A percentile compares a stretch with the other conserved stretches of the same genome.
phyloP scores from a whole-genome alignment of 2,888 invertebrate species.

The Leucophora obtusa region DNA sequence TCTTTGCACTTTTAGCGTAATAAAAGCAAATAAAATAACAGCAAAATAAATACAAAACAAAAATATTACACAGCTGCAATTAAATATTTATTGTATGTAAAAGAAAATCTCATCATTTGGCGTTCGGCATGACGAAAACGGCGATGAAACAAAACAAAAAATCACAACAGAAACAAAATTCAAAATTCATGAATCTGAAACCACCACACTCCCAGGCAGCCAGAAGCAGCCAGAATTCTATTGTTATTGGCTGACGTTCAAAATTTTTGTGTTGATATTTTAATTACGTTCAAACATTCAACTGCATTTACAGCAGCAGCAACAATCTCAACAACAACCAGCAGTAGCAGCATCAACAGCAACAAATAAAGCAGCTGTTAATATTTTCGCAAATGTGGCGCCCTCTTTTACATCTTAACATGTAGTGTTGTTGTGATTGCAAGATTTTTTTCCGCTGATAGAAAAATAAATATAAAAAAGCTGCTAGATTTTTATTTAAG shows the following conservation, averaged over 20 bases:
- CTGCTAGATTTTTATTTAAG: slow-evolving; percentile 29
- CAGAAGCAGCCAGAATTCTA: slow-evolving; percentile 39
- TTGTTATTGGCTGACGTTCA: slow-evolving; percentile 70
- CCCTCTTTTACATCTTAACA: slow-evolving; percentile 60
- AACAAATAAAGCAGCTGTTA: slow-evolving; percentile 58
- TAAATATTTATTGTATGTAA: slow-evolving; percentile 40
- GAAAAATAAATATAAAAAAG: slow-evolving; percentile 44
- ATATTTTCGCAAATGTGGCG: slow-evolving; percentile 57
- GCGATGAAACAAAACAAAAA: slow-evolving; percentile 5
- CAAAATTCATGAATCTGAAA: slow-evolving; percentile 37
- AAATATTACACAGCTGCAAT: slow-evolving; percentile 61
- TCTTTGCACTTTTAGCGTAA: slow-evolving; percentile 53
- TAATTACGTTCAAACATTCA: slow-evolving; percentile 65
- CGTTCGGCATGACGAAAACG: slow-evolving; percentile 52
- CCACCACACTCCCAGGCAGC: slow-evolving; percentile 40
- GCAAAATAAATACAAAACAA: background rate
- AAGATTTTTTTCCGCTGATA: slow-evolving; percentile 50
- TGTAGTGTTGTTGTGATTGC: slow-evolving; percentile 54
- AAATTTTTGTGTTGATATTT: slow-evolving; percentile 66
- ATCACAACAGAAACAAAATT: slow-evolving; percentile 15
- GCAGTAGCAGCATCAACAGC: slow-evolving; percentile 12
- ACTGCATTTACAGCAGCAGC: slow-evolving; percentile 12
- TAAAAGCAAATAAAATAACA: slow-evolving; percentile 16
- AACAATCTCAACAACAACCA: background rate
- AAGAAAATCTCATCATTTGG: slow-evolving; percentile 53